Base-by-base conservation (phyloP, 2,888 invertebrate species). In the Drosophila niveifrons region DNA sequence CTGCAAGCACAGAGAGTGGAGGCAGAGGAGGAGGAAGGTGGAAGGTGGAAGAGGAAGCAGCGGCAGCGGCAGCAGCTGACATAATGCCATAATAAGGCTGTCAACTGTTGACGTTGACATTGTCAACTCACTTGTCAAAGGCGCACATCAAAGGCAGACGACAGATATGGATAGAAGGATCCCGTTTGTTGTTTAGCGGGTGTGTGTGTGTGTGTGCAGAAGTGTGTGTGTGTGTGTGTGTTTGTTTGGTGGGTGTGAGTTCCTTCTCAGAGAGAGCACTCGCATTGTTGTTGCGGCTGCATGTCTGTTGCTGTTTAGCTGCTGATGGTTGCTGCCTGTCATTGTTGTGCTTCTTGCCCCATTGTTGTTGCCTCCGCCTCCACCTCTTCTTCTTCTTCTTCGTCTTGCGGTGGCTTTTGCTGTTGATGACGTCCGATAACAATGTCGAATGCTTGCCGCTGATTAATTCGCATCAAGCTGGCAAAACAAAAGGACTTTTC, bases 71-170 rank as follows among this genome's bases (percentile, higher is more conserved):
- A 69, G 65, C 15, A 44, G 53, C 71, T 62, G 65, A 51, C 65
- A 79, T 74, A 82, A 87, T 75, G 72, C 87, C 83, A 90, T 90
- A 91, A 90, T 90, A 86, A 89, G 89, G 87, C 80, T 90, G 91
- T 92, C 91, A 92, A 87, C 90, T 84, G 88, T 85, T 90, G 91
- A 91, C 86, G 86, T 88, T 91, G 91, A 91, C 91, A 90, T 90
- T 91, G 91, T 92, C 91, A 92, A 91, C 90, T 91, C 90, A 90
- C 84, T 90, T 91, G 92, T 92, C 91, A 91, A 90, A 91, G 89
- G 85, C 82, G 81, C 89, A 88, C 91, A 91, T 92, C 91, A 91
- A 88, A 89, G 86, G 75, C 89, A 90, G 90, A 80, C 90, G 85
- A 78, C 79, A 77, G 74, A 82, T 78, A 89, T 79, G 81, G 75